phyloP scores from a whole-genome alignment of 2,113 vertebrate species.

The Oryzias curvinotus region DNA sequence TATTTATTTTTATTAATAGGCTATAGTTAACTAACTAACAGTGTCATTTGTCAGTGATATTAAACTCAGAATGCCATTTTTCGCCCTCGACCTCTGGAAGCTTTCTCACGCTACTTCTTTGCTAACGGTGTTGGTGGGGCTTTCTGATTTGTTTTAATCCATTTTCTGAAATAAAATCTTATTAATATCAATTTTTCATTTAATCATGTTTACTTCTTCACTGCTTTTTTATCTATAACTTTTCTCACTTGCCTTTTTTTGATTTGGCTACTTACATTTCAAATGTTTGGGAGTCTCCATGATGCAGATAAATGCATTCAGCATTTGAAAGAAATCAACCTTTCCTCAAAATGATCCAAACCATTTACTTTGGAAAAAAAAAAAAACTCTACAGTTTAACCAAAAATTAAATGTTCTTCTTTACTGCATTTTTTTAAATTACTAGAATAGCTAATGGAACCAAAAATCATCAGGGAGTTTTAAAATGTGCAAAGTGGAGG shows the following conservation, averaged over 20 bases:
- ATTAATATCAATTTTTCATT: slow-evolving; percentile 34
- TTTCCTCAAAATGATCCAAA: background rate
- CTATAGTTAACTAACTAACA: background rate
- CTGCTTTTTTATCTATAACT: slow-evolving; percentile 7
- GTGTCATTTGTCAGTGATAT: background rate
- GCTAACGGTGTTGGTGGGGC: slow-evolving; percentile 59
- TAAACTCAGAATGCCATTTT: background rate
- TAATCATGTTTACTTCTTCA: slow-evolving; percentile 15
- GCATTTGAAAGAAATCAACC: background rate
- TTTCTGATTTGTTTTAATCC: background rate
- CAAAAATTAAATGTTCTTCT: too few species aligned
- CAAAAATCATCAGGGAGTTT: background rate
- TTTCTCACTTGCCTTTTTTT: slow-evolving; percentile 20
- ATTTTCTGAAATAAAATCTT: slow-evolving; percentile 22
- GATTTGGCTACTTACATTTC: slow-evolving; percentile 25
- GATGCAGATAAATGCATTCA: slow-evolving; percentile 25
- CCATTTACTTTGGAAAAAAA: background rate
- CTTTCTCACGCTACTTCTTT: slow-evolving; percentile 4
- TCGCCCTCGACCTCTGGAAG: background rate
- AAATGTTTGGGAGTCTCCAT: slow-evolving; percentile 20
- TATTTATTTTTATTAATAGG: too few species aligned
- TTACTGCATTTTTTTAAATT: slow-evolving; percentile 3
- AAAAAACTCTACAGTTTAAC: background rate
- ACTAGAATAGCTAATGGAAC: slow-evolving; percentile 5
- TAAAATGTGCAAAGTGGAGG: slow-evolving; percentile 31